These are phyloP conservation scores for Ditula angustiorana DNA, from an alignment of 2,888 invertebrate species.

Conservation along the genomic window DNA sequence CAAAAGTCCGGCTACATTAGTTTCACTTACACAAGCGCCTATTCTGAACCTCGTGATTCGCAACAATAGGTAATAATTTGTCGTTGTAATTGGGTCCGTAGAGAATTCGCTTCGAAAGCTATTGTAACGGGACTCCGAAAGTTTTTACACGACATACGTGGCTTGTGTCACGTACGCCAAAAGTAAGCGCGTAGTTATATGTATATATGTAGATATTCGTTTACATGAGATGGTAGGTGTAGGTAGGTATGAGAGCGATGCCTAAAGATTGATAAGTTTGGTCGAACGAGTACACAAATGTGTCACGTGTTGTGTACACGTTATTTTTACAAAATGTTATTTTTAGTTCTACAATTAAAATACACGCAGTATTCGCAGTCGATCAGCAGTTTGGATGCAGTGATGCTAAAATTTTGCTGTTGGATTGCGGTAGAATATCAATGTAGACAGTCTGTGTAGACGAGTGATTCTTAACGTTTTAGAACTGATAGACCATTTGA, in stretches of 20 bases:
- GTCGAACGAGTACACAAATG: no score
- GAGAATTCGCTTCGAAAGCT: conserved; percentile 32
- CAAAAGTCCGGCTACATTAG: background rate
- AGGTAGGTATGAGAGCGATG: background rate
- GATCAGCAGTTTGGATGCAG: no score
- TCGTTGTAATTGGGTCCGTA: conserved; percentile 5
- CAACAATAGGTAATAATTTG: conserved; percentile 31
- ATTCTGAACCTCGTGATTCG: background rate
- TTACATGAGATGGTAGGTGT: background rate
- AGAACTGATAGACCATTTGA: no score
- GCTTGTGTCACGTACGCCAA: conserved; percentile 43
- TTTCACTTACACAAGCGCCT: conserved; percentile 1
- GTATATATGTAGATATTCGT: background rate
- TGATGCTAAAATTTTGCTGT: no score
- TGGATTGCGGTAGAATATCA: no score
- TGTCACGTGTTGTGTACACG: no score
- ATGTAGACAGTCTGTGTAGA: no score
- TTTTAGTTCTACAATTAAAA: no score
- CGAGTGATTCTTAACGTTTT: no score
- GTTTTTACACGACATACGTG: conserved; percentile 27
- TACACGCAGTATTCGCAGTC: no score
- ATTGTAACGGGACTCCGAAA: conserved; percentile 35
- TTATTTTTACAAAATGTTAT: no score
- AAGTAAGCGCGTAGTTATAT: conserved; percentile 36
- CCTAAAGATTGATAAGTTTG: background rate